These are phyloP conservation scores for Prionace glauca DNA, from an alignment of 2,797 vertebrate species.

Conservation along the genomic window DNA sequence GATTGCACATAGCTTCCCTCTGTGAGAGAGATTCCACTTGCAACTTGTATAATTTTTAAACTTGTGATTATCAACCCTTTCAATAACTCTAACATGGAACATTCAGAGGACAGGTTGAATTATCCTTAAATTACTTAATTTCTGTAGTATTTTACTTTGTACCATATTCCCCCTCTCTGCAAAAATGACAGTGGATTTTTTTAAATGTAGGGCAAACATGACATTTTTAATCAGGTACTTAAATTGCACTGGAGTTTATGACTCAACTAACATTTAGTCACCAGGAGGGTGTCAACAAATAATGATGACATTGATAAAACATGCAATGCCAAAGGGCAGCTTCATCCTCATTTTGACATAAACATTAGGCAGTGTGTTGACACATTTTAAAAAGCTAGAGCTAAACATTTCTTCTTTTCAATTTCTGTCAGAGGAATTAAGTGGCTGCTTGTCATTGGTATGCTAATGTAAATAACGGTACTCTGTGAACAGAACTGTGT, in stretches of 20 bases:
- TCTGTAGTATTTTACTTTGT: not conserved
- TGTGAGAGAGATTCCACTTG: too few species aligned
- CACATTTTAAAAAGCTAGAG: not conserved
- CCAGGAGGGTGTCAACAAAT: not conserved
- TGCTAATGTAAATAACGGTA: not conserved
- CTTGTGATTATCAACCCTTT: too few species aligned
- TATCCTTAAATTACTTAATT: not conserved
- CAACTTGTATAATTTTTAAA: too few species aligned
- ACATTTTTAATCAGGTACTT: not conserved
- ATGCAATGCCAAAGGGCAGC: not conserved
- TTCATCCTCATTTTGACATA: not conserved
- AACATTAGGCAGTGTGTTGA: not conserved
- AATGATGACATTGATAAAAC: not conserved
- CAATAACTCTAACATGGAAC: not conserved
- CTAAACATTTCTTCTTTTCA: not conserved
- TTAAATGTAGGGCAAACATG: not conserved
- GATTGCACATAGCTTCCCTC: too few species aligned
- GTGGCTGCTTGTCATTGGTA: not conserved
- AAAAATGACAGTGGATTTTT: not conserved
- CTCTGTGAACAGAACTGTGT: not conserved
- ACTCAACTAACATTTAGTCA: not conserved
- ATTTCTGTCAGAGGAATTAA: not conserved
- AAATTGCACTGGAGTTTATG: not conserved
- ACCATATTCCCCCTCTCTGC: not conserved
- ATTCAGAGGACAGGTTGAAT: not conserved